Conservation (phyloP, 1,140 invertebrate genomes). For the Diprion similis region DNA sequence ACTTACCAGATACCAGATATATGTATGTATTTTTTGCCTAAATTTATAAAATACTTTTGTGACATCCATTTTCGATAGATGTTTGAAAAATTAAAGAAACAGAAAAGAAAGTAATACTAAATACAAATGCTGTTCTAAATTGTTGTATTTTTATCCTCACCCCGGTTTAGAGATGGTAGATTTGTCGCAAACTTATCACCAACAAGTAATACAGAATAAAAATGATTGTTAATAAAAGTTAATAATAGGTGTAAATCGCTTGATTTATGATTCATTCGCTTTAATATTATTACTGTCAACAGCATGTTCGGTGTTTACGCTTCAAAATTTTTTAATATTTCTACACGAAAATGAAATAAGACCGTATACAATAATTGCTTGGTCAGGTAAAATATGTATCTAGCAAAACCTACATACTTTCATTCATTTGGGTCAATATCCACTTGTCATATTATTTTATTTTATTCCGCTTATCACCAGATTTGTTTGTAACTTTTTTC, state of each 20-base stretch:
- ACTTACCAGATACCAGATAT: too few species aligned
- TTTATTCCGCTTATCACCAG: background rate
- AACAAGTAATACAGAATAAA: constrained; percentile 34
- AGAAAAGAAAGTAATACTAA: too few species aligned
- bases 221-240: constrained; percentile 22
- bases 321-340: constrained; percentile 22
- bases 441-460: too few species aligned
- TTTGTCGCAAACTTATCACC: constrained; percentile 33
- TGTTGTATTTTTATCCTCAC: constrained; percentile 34
- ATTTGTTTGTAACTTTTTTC: background rate
- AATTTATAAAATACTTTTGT: too few species aligned
- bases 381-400: background rate
- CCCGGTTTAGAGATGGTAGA: constrained; percentile 30
- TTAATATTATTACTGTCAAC: constrained; percentile 27
- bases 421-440: too few species aligned
- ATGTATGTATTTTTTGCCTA: too few species aligned
- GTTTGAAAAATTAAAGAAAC: too few species aligned
- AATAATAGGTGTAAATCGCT: constrained; percentile 24
- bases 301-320: constrained; percentile 27
- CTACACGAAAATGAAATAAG: constrained; percentile 27
- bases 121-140: constrained; percentile 34
- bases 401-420: too few species aligned
- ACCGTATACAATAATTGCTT: constrained; percentile 31
- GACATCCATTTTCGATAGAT: too few species aligned
- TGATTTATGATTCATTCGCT: constrained; percentile 17